Evolutionary conservation across 2,888 invertebrate species (phyloP), one percentile per base, ranked within the genome.

Genomic region (Yponomeuta sedellus): DNA sequence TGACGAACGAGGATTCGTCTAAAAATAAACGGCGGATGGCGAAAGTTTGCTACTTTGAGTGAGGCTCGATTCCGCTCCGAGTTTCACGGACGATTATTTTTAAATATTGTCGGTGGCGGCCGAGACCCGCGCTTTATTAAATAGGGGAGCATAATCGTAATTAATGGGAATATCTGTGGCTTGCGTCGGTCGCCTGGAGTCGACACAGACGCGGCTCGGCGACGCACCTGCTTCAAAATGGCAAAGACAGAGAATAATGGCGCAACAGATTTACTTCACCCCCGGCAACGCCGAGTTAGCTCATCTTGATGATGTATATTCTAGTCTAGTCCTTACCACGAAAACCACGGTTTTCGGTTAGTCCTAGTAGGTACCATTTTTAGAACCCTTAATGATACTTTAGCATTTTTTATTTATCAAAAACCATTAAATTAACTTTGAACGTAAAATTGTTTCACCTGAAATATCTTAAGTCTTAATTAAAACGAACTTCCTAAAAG

Each of bases 101-200:
- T 52, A 52, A 52, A 52, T 16, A 52, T 12, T 16, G 44, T 52
- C 5, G 44, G 44, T 34, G 34, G 44, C 12, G 44, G 12, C 44
- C 0, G 44, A 52, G 44, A 52, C 44, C 44, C 44, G 44, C 44
- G 44, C 44, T 12, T 52, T 52, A 52, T 52, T 52, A 52, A 52
- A 52, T 52, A 52, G 44, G 44, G 44, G 44, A 52, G 44, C 44
- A 52, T 52, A 52, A 52, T 52, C 44, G 44, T 52, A 52, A 52
- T 52, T 52, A 52, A 52, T 52, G 44, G 44, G 44, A 52, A 52
- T 52, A 52, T 52, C 44, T 52, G 44, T 16, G 44, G 44, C 12
- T 52, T 16, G 44, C 44, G 44, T 34, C 34, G 34, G 34, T 34
- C 44, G 44, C 10, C 12, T 10, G 44, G 44, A 10, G 44, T 10